phyloP scores from a whole-genome alignment of 2,888 invertebrate species.

The Orthosia gothica region DNA sequence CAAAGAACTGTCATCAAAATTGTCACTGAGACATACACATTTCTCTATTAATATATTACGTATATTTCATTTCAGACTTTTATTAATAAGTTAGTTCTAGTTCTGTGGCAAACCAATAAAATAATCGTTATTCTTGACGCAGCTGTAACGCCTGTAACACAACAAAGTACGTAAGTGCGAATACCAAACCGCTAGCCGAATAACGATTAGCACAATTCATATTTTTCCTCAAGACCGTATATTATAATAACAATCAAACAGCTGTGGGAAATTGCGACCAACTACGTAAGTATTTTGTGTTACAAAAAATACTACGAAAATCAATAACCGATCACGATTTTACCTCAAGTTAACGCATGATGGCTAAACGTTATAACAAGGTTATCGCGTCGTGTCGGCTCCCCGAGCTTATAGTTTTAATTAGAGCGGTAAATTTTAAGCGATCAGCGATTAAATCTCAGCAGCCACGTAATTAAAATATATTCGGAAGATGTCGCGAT shows the following conservation, averaged over 20 bases:
- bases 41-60: too few species aligned
- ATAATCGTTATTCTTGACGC: too few species aligned
- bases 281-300: background rate
- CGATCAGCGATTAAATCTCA: slow-evolving; percentile 66
- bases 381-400: slow-evolving; percentile 51
- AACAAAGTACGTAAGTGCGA: background rate
- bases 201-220: background rate
- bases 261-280: background rate
- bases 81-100: background rate
- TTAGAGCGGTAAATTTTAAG: slow-evolving; percentile 70
- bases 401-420: slow-evolving; percentile 68
- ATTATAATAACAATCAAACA: slow-evolving; percentile 3
- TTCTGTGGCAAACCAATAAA: background rate
- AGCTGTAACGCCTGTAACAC: too few species aligned
- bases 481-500: slow-evolving; percentile 51
- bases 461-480: slow-evolving; percentile 69
- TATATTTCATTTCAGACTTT: too few species aligned
- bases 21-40: too few species aligned
- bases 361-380: slow-evolving; percentile 50
- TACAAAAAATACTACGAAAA: background rate
- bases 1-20: too few species aligned
- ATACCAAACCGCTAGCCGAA: slow-evolving; percentile 7
- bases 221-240: background rate
- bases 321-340: slow-evolving; percentile 14
- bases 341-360: slow-evolving; percentile 31